Evolutionary conservation across 2,888 invertebrate genomes (phyloP).

Genomic region (Congeria kusceri): DNA sequence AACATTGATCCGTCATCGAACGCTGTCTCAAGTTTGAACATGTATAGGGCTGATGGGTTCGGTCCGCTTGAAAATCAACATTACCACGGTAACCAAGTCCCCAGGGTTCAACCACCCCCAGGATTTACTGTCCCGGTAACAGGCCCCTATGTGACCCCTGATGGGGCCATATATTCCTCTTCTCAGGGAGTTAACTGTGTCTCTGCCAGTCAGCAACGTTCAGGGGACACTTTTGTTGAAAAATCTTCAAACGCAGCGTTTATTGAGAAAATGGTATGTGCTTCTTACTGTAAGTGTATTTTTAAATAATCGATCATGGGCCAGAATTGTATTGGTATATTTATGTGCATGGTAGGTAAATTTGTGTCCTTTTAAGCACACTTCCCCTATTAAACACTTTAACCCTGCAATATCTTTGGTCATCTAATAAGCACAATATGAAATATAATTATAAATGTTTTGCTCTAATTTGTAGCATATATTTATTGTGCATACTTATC

Average conservation of each 20-base stretch:
- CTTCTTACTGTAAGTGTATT: not conserved
- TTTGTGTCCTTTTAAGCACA: no score
- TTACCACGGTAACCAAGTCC: constrained; percentile 33
- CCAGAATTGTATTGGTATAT: no score
- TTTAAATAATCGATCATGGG: no score
- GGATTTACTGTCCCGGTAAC: constrained; percentile 47
- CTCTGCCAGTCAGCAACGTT: not conserved
- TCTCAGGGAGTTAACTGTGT: constrained; percentile 4
- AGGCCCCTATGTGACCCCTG: constrained; percentile 9
- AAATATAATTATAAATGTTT: no score
- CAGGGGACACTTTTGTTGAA: no score
- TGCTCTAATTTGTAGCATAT: no score
- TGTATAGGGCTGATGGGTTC: not conserved
- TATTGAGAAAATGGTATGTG: constrained; percentile 59
- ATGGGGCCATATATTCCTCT: constrained; percentile 41
- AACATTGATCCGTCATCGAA: not conserved
- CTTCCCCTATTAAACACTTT: no score
- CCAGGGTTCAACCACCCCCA: constrained; percentile 42
- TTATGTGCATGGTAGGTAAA: no score
- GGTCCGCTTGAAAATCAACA: not conserved
- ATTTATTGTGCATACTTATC: no score
- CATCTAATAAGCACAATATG: no score
- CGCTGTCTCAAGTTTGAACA: not conserved
- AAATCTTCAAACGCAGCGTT: constrained; percentile 38
- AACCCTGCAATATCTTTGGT: no score